Evolutionary conservation across 1,140 invertebrate species (phyloP), one percentile per base, ranked within the genome.

Genomic region (Lordiphosa stackelbergi): DNA sequence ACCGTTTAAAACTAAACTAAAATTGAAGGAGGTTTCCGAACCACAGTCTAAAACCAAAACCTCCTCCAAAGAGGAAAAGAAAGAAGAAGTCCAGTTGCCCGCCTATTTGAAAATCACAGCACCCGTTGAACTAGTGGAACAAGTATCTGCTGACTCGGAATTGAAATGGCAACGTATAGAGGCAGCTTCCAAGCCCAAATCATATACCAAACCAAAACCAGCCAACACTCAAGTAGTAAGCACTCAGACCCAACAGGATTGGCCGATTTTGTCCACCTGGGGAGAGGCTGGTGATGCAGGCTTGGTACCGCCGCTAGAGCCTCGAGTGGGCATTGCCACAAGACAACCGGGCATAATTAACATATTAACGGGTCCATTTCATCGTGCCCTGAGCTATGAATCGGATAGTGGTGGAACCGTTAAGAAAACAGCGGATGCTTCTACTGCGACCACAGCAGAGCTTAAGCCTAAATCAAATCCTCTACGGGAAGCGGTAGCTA

Each of bases 131-230:
- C 28, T 11, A 13, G 3, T 38, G 19, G 24, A 59, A n/a, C 22
- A 3, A 10, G 9, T 24, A 4, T 19, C 7, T 38, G 4, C 31
- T 0, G 11, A 53, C 28, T 8, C 28, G 5, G 4, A 53, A 8
- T 11, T 12, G 3, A 69, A 61, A 31, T 35, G 46, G 37, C 4
- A 47, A 13, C 66, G 62, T 11, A 60, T 79, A 37, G 57, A 63
- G n/a, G 66, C 55, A 3, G 74, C 74, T 2, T 52, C 74, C 5
- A 66, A 35, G 11, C 75, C 74, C 6, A 79, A 79, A 11, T 55
- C 48, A 3, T 49, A 43, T 22, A 24, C 16, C 1, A 53, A 31
- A 4, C 56, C 56, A 0, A 41, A 19, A 0, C 52, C 52, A 0
- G 8, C 36, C 4, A 40, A n/a, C 4, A 8, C 12, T 31, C n/a